Percentiles rank a stretch among this genome's conserved stretches.
Evolutionary conservation across 2,113 vertebrate genomes (phyloP).

Genomic region (Corydoras maculifer): DNA sequence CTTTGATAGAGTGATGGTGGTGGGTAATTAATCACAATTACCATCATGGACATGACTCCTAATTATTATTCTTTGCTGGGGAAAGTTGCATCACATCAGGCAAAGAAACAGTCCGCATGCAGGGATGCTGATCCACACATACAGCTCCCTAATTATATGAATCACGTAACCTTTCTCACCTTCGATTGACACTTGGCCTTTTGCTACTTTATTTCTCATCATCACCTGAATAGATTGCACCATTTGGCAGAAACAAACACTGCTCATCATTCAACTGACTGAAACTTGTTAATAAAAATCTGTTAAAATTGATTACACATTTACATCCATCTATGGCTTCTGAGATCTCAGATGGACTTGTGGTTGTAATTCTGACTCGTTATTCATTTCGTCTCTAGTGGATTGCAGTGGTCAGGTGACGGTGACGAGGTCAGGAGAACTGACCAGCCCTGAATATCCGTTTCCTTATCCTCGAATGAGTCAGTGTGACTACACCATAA

Average conservation of each 20-base stretch:
- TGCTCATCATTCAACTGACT: conserved; percentile 30
- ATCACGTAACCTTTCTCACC: conserved; percentile 57
- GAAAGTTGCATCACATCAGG: conserved; percentile 60
- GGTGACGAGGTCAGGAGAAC: conserved; percentile 58
- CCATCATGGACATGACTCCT: conserved; percentile 52
- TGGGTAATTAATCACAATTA: conserved; percentile 73
- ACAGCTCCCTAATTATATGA: conserved; percentile 64
- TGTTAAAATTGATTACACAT: background rate
- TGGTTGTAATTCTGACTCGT: background rate
- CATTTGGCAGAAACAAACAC: conserved; percentile 9
- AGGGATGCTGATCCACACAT: conserved; percentile 59
- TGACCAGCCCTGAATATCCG: conserved; percentile 69
- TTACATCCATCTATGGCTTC: background rate
- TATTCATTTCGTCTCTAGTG: conserved; percentile 51
- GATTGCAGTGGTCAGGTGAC: conserved; percentile 60
- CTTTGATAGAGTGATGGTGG: conserved; percentile 56
- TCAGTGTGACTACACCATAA: conserved; percentile 64
- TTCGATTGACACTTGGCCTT: conserved; percentile 43
- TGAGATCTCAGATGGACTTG: background rate
- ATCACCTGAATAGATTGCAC: conserved; percentile 28
- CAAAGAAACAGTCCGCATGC: conserved; percentile 39
- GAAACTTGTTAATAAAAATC: background rate
- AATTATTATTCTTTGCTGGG: conserved; percentile 63
- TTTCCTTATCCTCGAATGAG: conserved; percentile 66
- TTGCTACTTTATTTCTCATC: conserved; percentile 46